Conservation (phyloP, 1,140 invertebrate species). For the Monomorium pharaonis region DNA sequence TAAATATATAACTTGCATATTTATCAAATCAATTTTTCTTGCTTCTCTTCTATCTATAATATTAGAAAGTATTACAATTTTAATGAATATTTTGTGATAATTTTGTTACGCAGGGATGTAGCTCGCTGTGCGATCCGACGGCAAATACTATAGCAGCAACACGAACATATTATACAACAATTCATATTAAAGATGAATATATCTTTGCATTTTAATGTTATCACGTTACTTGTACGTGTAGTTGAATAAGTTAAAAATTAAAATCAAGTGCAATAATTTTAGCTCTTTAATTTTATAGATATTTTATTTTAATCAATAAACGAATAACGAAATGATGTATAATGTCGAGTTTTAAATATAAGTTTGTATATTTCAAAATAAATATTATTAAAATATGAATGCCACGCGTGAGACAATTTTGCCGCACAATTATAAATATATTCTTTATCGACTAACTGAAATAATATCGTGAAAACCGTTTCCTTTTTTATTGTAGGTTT, state of each 20-base stretch:
- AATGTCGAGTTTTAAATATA: background rate
- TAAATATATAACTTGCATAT: background rate
- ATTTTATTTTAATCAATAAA: background rate
- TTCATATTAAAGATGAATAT: background rate
- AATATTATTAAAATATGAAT: background rate
- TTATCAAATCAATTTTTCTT: background rate
- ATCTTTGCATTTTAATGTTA: background rate
- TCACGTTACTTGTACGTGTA: background rate
- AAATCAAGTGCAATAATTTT: background rate
- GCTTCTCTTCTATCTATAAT: background rate
- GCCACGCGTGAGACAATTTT: background rate
- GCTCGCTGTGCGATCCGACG: slow-evolving; percentile 39
- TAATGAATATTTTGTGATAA: background rate
- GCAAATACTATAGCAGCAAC: background rate
- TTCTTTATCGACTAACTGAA: background rate
- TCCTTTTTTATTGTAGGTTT: background rate
- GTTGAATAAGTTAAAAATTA: background rate
- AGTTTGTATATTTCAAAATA: background rate
- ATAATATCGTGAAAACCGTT: background rate
- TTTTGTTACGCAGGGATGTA: background rate
- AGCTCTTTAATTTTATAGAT: background rate
- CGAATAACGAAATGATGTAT: background rate
- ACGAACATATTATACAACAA: background rate
- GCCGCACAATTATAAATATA: background rate
- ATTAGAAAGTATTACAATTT: background rate